These are phyloP conservation scores for Cyrtorhinus lividipennis DNA, from an alignment of 1,140 invertebrate species.

Conservation along the genomic window DNA sequence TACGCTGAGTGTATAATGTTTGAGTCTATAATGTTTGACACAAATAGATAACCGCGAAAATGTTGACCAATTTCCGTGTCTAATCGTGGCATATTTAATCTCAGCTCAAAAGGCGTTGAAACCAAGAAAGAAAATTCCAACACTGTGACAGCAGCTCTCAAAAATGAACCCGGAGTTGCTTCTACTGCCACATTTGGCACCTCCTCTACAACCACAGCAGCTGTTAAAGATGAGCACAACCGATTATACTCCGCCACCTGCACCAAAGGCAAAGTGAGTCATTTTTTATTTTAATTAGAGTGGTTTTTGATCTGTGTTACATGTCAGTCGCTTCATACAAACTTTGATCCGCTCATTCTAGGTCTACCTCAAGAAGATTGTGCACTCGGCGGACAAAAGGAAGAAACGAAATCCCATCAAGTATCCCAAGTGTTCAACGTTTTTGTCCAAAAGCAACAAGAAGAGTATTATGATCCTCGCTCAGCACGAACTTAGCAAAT, in stretches of 20 bases:
- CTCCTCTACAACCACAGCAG: slow-evolving; percentile 18
- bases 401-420: slow-evolving; percentile 56
- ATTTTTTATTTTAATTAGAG: no score
- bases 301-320: no score
- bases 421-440: slow-evolving; percentile 68
- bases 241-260: slow-evolving; percentile 26
- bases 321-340: no score
- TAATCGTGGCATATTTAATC: neutral
- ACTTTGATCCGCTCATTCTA: no score
- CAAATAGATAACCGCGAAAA: no score
- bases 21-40: no score
- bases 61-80: no score
- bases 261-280: slow-evolving; percentile 26
- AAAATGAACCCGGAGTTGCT: neutral
- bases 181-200: neutral
- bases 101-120: slow-evolving; percentile 12
- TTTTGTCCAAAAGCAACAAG: slow-evolving; percentile 58
- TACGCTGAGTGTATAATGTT: no score
- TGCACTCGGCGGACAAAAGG: slow-evolving; percentile 37
- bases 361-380: slow-evolving; percentile 58
- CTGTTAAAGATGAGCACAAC: slow-evolving; percentile 14
- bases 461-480: slow-evolving; percentile 66
- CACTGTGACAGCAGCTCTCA: neutral
- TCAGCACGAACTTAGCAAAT: slow-evolving; percentile 61
- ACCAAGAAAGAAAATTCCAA: slow-evolving; percentile 19